Evolutionary conservation across 1,140 invertebrate genomes (phyloP), one percentile per base, ranked within the genome.

Genomic region (Meloidogyne floridensis): DNA sequence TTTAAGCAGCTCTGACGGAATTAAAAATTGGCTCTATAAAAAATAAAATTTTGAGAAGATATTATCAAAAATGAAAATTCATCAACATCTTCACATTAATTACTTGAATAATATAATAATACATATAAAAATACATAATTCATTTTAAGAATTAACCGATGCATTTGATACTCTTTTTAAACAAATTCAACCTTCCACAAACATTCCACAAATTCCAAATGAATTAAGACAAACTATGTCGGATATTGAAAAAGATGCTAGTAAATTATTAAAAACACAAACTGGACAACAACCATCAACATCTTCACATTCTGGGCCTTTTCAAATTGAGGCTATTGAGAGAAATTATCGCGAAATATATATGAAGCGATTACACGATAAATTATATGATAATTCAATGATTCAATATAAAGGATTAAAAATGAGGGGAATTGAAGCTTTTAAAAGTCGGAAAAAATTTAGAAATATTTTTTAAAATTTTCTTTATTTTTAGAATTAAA

Each of bases 201-300:
- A 65, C n/a, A 65, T 65, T 65, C 59, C 59, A 65, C 15, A 65
- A 65, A 65, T 65, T 65, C 59, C 59, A 65, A 65, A 65, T 65
- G 59, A 65, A 65, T 65, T 65, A n/a, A 65, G 59, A 65, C 59
- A 65, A 65, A 65, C 59, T n/a, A 65, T 65, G 59, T n/a, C 59
- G 4, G 59, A 65, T 13, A 65, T 65, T 65, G 59, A n/a, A n/a
- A 13, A 65, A 65, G n/a, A 65, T 65, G 59, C 15, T 65, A 65
- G n/a, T 65, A 65, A n/a, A n/a, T 65, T 65, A 65, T 65, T 65
- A 65, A 65, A 65, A 65, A 11, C 15, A n/a, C 5, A n/a, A 15
- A 59, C 11, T 15, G 4, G 4, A 59, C 56, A 59, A 59, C 59
- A 65, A 65, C 59, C n/a, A 65, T 15, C 15, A n/a, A 6, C 6